Conservation (phyloP, 2,113 vertebrate species). For the Elachura formosa region DNA sequence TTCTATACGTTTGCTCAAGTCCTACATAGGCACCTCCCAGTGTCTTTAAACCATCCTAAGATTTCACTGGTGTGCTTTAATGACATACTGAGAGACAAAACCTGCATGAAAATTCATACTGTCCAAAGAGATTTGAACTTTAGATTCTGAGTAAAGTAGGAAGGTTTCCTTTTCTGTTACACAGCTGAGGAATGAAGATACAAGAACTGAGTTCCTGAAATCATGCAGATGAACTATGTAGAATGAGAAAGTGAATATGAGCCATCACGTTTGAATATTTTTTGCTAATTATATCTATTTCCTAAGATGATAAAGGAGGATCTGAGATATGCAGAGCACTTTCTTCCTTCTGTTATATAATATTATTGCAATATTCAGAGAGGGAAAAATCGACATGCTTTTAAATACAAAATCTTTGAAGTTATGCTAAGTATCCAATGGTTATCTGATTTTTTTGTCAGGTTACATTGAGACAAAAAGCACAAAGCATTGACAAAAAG, state of each 20-base stretch:
- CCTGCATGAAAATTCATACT: not conserved
- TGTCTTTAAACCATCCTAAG: not conserved
- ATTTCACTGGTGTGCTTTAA: not conserved
- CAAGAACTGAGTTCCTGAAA: not conserved
- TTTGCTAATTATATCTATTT: not conserved
- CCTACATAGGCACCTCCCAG: not conserved
- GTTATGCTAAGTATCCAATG: not conserved
- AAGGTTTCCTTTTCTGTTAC: not conserved
- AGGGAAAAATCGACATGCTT: not conserved
- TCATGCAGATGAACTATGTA: not conserved
- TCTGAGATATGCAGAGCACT: not conserved
- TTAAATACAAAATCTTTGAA: not conserved
- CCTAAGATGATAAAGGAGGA: not conserved
- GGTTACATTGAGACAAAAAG: not conserved
- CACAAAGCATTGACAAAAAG: not conserved
- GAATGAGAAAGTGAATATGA: not conserved
- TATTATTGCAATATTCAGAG: not conserved
- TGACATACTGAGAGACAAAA: not conserved
- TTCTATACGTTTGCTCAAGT: not conserved
- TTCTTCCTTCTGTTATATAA: not conserved
- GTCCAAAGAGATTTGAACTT: not conserved
- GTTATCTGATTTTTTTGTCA: not conserved
- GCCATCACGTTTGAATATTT: not conserved
- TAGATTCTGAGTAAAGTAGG: not conserved
- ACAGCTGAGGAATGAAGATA: not conserved